Conservation (phyloP, 2,888 invertebrate genomes). For the Polyommatus iphigenia region DNA sequence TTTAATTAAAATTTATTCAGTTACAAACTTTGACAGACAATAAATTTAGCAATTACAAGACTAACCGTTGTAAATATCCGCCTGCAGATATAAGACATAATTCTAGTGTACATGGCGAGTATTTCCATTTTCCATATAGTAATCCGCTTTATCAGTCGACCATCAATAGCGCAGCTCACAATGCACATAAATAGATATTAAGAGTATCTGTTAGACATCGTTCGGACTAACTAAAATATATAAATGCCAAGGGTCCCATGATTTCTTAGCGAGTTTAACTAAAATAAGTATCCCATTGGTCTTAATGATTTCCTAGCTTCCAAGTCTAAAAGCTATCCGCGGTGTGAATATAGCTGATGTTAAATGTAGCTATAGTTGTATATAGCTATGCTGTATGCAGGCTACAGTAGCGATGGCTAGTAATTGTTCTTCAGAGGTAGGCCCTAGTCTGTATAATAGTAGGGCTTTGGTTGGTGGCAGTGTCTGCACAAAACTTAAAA, state of each 20-base stretch:
- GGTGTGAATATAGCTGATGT: no score
- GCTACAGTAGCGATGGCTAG: no score
- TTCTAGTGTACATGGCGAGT: slow-evolving; percentile 9
- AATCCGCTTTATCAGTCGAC: background rate
- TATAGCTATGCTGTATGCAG: no score
- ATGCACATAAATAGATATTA: slow-evolving; percentile 9
- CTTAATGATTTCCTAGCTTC: no score
- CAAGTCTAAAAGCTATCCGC: no score
- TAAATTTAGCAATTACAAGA: slow-evolving; percentile 35
- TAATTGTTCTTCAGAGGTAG: no score
- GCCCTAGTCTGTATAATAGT: no score
- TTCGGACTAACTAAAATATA: no score
- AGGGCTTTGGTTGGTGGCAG: no score
- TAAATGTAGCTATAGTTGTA: no score
- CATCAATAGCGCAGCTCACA: slow-evolving; percentile 23
- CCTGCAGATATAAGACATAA: slow-evolving; percentile 9
- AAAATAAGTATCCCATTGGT: no score
- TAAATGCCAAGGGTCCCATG: background rate
- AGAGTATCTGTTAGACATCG: slow-evolving; percentile 36
- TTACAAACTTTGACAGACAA: slow-evolving; percentile 36
- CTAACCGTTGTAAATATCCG: slow-evolving; percentile 30
- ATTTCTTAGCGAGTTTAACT: background rate
- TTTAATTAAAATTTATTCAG: slow-evolving; percentile 44
- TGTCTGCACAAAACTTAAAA: no score
- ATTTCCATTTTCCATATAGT: background rate